Percentiles rank a stretch among this genome's conserved stretches.
Conservation (phyloP, 2,797 vertebrate species). For the Rhinella marina region DNA sequence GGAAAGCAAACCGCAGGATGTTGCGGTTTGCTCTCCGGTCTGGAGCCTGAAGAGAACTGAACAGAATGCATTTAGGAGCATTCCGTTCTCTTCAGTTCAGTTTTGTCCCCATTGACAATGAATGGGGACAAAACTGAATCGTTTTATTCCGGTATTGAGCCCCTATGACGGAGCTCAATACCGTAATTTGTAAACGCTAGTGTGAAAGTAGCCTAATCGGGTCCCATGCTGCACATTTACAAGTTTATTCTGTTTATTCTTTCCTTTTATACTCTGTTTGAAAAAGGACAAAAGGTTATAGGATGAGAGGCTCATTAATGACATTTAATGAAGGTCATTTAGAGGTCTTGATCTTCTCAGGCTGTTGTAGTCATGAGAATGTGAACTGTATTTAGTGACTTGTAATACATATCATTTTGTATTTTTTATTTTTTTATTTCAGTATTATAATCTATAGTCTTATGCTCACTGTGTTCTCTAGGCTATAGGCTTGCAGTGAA, state of each 20-base stretch:
- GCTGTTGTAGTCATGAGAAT: not conserved
- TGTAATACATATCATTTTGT: not conserved
- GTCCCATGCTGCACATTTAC: not conserved
- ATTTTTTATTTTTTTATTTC: not conserved
- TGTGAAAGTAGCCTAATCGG: too few species aligned
- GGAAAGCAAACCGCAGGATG: too few species aligned
- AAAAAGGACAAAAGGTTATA: constrained; percentile 47
- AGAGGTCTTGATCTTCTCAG: constrained; percentile 44
- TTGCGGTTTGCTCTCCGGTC: too few species aligned
- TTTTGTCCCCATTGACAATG: too few species aligned
- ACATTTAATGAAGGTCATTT: constrained; percentile 35
- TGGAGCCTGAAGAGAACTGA: too few species aligned
- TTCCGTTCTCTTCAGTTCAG: too few species aligned
- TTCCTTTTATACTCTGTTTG: constrained; percentile 14
- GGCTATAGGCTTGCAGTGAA: constrained; percentile 25
- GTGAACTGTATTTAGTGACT: not conserved
- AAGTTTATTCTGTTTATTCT: constrained; percentile 23
- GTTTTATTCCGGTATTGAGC: too few species aligned
- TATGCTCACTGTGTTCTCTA: not conserved
- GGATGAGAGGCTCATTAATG: constrained; percentile 10
- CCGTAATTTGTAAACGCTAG: too few species aligned
- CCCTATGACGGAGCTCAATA: too few species aligned
- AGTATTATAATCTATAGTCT: not conserved
- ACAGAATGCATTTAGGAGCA: too few species aligned
- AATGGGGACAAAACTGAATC: too few species aligned